Evolutionary conservation across 64 coral and sea anemone species (phyloP), one percentile per base, ranked within the genome.

Genomic region (Porites australiensis): DNA sequence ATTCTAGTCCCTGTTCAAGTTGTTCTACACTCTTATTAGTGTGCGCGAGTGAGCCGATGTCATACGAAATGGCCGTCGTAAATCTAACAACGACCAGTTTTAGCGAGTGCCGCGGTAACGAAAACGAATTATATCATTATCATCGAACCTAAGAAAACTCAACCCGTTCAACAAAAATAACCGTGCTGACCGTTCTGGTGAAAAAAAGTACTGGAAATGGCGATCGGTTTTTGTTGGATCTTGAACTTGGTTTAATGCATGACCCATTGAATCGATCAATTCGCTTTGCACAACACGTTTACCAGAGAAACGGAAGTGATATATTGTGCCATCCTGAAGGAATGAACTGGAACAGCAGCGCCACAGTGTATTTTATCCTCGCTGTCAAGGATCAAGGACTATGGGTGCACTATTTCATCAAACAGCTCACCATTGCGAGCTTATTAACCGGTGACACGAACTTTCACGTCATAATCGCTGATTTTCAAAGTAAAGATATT

Each of bases 361-460:
- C 86, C 1, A 57, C 7, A 57, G 54, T 57, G 54, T 74, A 88
- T 72, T 46, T 88, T 44, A 60, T 88, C 13, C 14, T 88, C 13
- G 58, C 86, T 44, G 62, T 88, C 16, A 88, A 88, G 71, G 76
- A 88, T 22, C 86, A 88, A 88, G 72, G 54, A 16, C 58, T 62
- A 77, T 88, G 86, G 86, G 43, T 76, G 5, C 64, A 76, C 7
- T 58, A 74, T 44, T 88, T 88, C 15, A 76, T 88, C 14, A 88
- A 63, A n/a, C 44, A 70, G 45, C 5, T 88, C 13, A 63, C 86
- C 8, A 58, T 62, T 13, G 86, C 55, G 0, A 75, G 76, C 70
- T 75, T 37, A 75, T 47, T 57, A 77, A 75, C 86, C 20, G 53
- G 86, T 21, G 86, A 88, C 45, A 59, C 37, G 49, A 58, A 58